phyloP scores from a whole-genome alignment of 2,797 vertebrate genomes.

The Threskiornis aethiopicus region DNA sequence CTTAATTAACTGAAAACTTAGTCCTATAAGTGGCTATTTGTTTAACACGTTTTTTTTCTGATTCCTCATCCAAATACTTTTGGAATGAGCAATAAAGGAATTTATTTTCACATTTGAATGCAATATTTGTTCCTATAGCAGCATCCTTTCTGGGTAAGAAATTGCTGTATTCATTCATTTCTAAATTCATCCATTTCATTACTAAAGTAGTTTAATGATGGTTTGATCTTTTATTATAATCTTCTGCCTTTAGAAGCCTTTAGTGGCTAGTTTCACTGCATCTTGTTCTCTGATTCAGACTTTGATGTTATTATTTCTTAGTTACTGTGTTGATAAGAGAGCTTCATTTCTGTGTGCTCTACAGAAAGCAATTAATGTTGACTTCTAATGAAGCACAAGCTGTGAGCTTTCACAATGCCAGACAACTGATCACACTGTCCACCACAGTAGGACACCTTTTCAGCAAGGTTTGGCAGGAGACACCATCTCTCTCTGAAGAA shows the following conservation, averaged over 20 bases:
- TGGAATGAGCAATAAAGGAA: background rate
- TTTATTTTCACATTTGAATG: background rate
- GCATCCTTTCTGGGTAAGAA: background rate
- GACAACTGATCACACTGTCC: background rate
- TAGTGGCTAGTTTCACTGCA: background rate
- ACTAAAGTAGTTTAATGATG: background rate
- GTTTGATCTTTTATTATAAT: background rate
- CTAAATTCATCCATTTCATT: slow-evolving; percentile 2
- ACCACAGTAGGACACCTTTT: background rate
- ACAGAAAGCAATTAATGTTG: background rate
- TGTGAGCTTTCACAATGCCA: background rate
- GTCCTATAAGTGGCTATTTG: background rate
- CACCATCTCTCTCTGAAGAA: background rate
- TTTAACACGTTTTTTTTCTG: background rate
- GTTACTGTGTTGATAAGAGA: background rate
- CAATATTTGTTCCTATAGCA: background rate
- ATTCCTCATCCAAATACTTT: background rate
- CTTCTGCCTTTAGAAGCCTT: background rate
- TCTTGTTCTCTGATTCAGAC: background rate
- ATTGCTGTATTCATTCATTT: background rate
- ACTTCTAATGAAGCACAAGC: background rate
- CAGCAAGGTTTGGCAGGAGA: background rate
- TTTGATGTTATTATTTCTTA: background rate
- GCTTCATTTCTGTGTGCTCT: background rate
- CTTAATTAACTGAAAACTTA: background rate